These are phyloP conservation scores for Atherinosoma microstoma DNA, from an alignment of 2,797 vertebrate genomes.

Conservation along the genomic window DNA sequence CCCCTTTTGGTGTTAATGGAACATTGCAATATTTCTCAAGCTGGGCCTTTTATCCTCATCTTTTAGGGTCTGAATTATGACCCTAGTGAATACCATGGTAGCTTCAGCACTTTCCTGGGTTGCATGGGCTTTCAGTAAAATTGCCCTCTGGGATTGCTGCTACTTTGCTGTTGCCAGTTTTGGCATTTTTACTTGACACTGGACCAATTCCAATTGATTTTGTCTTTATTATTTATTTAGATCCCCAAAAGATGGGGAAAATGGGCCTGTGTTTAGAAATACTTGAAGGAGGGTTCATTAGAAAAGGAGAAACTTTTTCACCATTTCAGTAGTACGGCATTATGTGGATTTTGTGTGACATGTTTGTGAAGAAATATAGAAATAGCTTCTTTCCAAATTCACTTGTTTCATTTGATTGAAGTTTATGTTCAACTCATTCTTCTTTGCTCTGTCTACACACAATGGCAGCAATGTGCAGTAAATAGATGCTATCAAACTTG, in stretches of 20 bases:
- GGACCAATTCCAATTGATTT: neutral
- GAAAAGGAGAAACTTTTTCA: neutral
- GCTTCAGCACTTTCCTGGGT: neutral
- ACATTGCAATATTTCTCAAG: neutral
- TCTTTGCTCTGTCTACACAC: neutral
- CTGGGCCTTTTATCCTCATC: too few relatives aligned
- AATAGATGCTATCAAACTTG: conserved; percentile 20
- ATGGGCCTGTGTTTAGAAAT: too few relatives aligned
- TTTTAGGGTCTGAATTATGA: neutral
- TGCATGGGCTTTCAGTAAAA: too few relatives aligned
- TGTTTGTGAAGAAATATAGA: neutral
- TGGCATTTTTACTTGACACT: too few relatives aligned
- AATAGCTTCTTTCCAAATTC: neutral
- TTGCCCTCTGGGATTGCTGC: too few relatives aligned
- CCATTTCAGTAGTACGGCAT: neutral
- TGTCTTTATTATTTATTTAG: neutral
- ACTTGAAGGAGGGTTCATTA: neutral
- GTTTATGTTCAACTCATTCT: neutral
- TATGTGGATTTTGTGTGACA: neutral
- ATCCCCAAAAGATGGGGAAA: too few relatives aligned
- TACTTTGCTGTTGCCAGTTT: too few relatives aligned
- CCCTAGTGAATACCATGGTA: neutral
- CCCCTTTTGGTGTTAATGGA: neutral
- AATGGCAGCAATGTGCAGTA: conserved; percentile 1
- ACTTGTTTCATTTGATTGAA: neutral